phyloP scores from a whole-genome alignment of 2,113 vertebrate species.

The Halcyon malimbica region DNA sequence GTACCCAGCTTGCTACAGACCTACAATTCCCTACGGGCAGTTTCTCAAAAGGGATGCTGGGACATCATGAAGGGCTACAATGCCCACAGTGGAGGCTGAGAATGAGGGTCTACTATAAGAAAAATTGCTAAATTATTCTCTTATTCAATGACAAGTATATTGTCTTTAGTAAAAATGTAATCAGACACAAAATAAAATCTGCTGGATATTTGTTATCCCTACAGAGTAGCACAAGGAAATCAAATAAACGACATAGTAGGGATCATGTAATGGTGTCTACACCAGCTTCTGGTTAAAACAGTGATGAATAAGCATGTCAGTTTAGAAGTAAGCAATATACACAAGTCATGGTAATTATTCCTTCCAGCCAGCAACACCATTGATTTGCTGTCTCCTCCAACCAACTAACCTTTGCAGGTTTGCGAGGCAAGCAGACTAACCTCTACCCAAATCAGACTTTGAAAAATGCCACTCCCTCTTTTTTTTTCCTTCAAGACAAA shows the following conservation, averaged over 20 bases:
- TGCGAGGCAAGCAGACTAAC: rapidly evolving
- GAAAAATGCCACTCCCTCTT: rapidly evolving
- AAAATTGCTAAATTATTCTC: not conserved
- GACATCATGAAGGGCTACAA: not conserved
- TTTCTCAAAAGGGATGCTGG: not conserved
- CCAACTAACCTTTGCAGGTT: not conserved
- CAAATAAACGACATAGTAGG: not conserved
- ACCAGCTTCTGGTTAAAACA: not conserved
- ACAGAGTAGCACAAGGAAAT: not conserved
- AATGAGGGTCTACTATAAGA: not conserved
- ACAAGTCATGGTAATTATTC: not conserved
- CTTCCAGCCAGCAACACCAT: not conserved
- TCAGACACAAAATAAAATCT: not conserved
- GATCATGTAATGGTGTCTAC: rapidly evolving
- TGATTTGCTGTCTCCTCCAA: not conserved
- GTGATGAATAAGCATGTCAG: not conserved
- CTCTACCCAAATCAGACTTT: not conserved
- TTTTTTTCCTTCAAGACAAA: not conserved
- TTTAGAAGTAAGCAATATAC: not conserved
- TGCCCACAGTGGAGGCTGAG: not conserved
- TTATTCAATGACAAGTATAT: not conserved
- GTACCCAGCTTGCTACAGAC: not conserved
- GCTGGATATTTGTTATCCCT: not conserved
- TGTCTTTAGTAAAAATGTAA: not conserved
- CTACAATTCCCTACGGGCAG: not conserved